Evolutionary conservation across 2,797 vertebrate species (phyloP).

Genomic region (Euthynnus affinis): DNA sequence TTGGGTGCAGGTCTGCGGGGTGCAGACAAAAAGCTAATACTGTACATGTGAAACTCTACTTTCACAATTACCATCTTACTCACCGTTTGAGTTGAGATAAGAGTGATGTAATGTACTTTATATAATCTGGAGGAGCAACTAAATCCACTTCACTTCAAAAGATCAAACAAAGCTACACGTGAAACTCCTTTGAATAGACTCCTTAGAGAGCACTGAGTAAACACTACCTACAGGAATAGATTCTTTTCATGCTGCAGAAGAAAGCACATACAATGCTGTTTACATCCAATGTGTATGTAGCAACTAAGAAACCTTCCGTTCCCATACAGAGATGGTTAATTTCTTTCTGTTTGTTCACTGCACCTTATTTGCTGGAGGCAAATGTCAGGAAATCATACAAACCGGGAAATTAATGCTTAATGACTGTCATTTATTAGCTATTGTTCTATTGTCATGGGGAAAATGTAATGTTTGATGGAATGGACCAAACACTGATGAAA

Average conservation of each 20-base stretch:
- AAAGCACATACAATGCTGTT: constrained; percentile 31
- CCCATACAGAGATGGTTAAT: constrained; percentile 36
- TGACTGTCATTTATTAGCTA: constrained; percentile 65
- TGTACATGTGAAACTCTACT: constrained; percentile 9
- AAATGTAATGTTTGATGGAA: constrained; percentile 35
- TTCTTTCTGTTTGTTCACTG: constrained; percentile 56
- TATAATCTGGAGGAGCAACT: constrained; percentile 23
- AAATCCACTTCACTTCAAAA: constrained; percentile 34
- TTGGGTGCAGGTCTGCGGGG: constrained; percentile 6
- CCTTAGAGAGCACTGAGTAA: constrained; percentile 34
- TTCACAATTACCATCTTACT: constrained; percentile 31
- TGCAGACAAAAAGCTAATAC: background rate
- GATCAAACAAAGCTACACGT: constrained; percentile 57
- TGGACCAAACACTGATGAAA: background rate
- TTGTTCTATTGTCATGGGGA: constrained; percentile 49
- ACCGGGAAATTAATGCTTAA: constrained; percentile 68
- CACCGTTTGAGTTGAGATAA: background rate
- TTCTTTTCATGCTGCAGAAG: constrained; percentile 53
- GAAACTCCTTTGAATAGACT: constrained; percentile 43
- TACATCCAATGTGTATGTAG: constrained; percentile 21
- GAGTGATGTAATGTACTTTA: constrained; percentile 10
- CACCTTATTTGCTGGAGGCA: constrained; percentile 59
- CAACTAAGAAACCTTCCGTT: background rate
- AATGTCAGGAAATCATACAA: constrained; percentile 59
- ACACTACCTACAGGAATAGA: constrained; percentile 56